Evolutionary conservation across 2,888 invertebrate species (phyloP), one percentile per base, ranked within the genome.

Genomic region (Torymus texanus): DNA sequence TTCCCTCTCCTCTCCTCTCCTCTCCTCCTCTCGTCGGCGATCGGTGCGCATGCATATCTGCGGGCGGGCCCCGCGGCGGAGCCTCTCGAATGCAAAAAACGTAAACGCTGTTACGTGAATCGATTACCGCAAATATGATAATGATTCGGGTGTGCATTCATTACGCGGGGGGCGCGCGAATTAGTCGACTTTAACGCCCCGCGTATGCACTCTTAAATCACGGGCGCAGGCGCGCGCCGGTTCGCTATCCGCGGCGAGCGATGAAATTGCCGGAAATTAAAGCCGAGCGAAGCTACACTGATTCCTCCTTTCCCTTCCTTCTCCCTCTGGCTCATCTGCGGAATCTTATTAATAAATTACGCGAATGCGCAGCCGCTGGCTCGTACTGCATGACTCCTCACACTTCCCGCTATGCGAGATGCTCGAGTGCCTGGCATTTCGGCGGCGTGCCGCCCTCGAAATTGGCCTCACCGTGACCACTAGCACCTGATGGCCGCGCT

Each of bases 341-440:
- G 83, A 85, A 85, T 85, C 84, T 84, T 84, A 85, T 86, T 86
- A 85, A 85, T 85, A 84, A 86, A 85, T 85, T 85, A 84, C 73
- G 81, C 79, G 80, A 84, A 75, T 80, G 73, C 79, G 12, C 14
- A 11, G 13, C 12, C 29, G 29, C 0, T 55, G 55, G 18, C 63
- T 21, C 24, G 41, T 18, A 8, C 21, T 29, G 13, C 53, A 18
- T 29, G 72, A 73, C 55, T 63, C 66, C 55, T 63, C 66, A 66
- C 65, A 50, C 74, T 66, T 66, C 14, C 16, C 62, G 72, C 56
- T 68, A 4, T 21, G 10, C 13, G 29, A 29, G 29, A 29, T 1
- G 29, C 29, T 29, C 29, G 21, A 21, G 29, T 29, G 3, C 29
- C 53, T 8, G n/a, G 5, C 21, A 24, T 61, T 61, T 51, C 71